Evolutionary conservation across 1,140 invertebrate species (phyloP), one percentile per base, ranked within the genome.

Genomic region (Cheumatopsyche charites): DNA sequence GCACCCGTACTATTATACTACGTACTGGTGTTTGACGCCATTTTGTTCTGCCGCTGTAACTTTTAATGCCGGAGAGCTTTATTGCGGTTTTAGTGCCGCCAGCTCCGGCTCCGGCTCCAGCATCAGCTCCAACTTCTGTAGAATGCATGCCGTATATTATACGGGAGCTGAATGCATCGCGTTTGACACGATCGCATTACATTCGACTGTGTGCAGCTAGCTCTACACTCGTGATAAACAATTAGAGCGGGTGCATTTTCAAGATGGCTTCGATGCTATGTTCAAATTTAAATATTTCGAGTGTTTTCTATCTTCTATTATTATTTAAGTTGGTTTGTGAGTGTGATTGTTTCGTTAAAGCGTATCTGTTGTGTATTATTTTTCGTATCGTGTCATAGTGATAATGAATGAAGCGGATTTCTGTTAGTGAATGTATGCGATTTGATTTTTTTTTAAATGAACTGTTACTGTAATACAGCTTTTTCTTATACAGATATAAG

Each of bases 31-130:
- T 66, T 47, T 47, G 63, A 21, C 63, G 42, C 63, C 63, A 47
- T 66, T 66, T 66, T 66, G 47, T 66, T 66, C 63, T 47, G 63
- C 41, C 26, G 63, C 63, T 66, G 63, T 66, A 66, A 66, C 41
- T 66, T 66, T 66, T 66, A 66, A 66, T 66, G 63, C 63, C 21
- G 21, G 63, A 19, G 9, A 66, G 63, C 63, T 66, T 66, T 66
- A 66, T 66, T 66, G 63, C 63, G 63, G 63, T 66, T 66, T 66
- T 66, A 66, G 41, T 66, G 25, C 63, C 63, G 19, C 15, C 41
- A 25, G 11, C 41, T 47, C 43, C 19, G 43, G 13, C 2, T 26
- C 47, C 15, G 19, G 17, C 11, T 12, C 15, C 41, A 25, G 11
- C 41, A 26, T 23, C 19, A 21, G 13, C 2, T 26, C 47, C 15